These are phyloP conservation scores for Drosophila bunnanda DNA, from an alignment of 2,888 invertebrate genomes.

Conservation along the genomic window DNA sequence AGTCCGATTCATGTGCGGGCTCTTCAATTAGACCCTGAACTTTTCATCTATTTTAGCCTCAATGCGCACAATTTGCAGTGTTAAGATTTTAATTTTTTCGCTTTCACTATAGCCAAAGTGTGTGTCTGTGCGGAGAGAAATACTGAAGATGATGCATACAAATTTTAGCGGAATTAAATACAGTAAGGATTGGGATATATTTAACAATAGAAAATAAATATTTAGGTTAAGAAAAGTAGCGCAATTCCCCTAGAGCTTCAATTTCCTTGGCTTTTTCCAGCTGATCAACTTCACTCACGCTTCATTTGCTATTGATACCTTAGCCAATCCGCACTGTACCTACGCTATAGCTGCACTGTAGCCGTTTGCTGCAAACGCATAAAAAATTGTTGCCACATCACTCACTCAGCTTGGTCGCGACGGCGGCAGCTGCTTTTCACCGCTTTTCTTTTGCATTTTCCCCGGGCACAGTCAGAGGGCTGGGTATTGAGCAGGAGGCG, in stretches of 20 bases:
- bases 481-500: constrained; percentile 10
- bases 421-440: constrained; percentile 44
- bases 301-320: neutral
- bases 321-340: constrained; percentile 29
- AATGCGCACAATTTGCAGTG: constrained; percentile 57
- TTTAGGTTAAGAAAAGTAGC: neutral
- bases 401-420: constrained; percentile 53
- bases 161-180: constrained; percentile 45
- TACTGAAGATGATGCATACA: constrained; percentile 40
- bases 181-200: constrained; percentile 1
- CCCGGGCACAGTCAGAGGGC: neutral
- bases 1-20: constrained; percentile 42
- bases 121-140: neutral
- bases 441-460: constrained; percentile 42
- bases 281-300: constrained; percentile 3
- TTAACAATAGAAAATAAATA: neutral
- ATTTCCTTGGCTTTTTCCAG: neutral
- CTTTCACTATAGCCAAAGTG: constrained; percentile 17
- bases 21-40: constrained; percentile 44
- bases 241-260: neutral
- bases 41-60: constrained; percentile 37
- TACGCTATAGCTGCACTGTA: constrained; percentile 16
- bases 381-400: constrained; percentile 68
- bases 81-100: constrained; percentile 53
- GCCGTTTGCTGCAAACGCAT: constrained; percentile 35